Conservation (phyloP, 1,140 invertebrate species). For the Pseudomyrmex gracilis region DNA sequence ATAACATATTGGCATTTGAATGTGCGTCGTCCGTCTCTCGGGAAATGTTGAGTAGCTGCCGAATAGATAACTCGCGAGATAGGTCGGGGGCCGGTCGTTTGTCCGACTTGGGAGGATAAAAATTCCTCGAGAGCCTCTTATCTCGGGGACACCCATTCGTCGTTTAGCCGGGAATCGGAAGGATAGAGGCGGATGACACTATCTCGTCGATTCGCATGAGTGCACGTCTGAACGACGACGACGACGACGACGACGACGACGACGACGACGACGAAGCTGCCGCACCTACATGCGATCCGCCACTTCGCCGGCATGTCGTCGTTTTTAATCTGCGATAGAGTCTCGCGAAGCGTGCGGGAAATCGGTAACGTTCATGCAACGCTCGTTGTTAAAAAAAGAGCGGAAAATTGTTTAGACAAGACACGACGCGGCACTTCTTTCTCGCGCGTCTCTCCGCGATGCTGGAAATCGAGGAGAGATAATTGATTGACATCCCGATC, state of each 20-base stretch:
- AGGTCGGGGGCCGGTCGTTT: not conserved
- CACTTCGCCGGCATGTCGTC: conserved; percentile 6
- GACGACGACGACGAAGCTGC: conserved; percentile 29
- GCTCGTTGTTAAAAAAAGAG: conserved; percentile 2
- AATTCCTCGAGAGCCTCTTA: conserved; percentile 24
- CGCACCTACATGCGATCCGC: conserved; percentile 7
- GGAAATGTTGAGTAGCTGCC: not conserved
- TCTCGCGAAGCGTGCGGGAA: conserved; percentile 16
- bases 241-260: no score
- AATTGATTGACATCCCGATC: no score
- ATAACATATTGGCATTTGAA: no score
- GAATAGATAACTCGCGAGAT: conserved; percentile 3
- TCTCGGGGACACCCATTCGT: conserved; percentile 5
- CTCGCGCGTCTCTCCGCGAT: no score
- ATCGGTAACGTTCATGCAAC: not conserved
- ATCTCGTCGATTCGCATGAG: conserved; percentile 64
- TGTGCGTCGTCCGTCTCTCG: not conserved
- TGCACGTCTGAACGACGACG: conserved; percentile 14
- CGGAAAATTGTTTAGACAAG: conserved; percentile 27
- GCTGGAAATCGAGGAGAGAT: not conserved
- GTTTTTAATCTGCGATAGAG: conserved; percentile 50
- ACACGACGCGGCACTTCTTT: not conserved
- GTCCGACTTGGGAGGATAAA: conserved; percentile 22
- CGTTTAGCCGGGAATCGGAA: conserved; percentile 42
- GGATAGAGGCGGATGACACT: conserved; percentile 44